A percentile compares a stretch with the other conserved stretches of the same genome.
Conservation (phyloP, 1,140 invertebrate species). For the Diachasmimorpha longicaudata region DNA sequence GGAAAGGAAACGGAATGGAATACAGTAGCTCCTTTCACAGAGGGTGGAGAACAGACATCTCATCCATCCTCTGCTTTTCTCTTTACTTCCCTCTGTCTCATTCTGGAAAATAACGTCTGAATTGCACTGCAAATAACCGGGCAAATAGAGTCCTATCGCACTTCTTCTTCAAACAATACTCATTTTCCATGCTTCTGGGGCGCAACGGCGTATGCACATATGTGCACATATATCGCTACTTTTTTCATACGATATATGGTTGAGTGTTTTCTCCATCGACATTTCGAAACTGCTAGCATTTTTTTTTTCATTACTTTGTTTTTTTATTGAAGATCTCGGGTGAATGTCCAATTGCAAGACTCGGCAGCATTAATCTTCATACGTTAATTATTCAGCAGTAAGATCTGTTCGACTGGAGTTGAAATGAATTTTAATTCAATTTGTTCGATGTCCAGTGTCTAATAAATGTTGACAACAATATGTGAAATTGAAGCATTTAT, state of each 20-base stretch:
- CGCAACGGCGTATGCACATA: constrained; percentile 6
- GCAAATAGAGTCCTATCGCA: constrained; percentile 29
- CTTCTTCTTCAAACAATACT: constrained; percentile 36
- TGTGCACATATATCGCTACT: not conserved
- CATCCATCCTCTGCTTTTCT: constrained; percentile 27
- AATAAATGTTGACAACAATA: too few relatives aligned
- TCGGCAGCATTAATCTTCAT: too few relatives aligned
- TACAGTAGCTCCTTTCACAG: constrained; percentile 14
- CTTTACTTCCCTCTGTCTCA: constrained; percentile 20
- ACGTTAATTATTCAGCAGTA: too few relatives aligned
- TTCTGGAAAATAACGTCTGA: constrained; percentile 48
- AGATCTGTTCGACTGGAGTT: too few relatives aligned
- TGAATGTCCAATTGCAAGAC: too few relatives aligned
- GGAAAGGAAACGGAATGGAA: not conserved
- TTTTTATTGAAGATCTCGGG: not conserved
- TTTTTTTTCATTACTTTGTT: not conserved
- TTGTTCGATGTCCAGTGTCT: too few relatives aligned
- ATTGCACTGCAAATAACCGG: constrained; percentile 44
- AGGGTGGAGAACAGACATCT: constrained; percentile 19
- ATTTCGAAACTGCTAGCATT: not conserved
- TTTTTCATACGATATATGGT: not conserved
- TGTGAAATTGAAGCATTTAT: too few relatives aligned
- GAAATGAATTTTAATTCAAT: too few relatives aligned
- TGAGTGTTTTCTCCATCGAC: not conserved
- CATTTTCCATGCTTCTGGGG: constrained; percentile 12